phyloP scores from a whole-genome alignment of 1,140 invertebrate species.

The Brachystomella parvula region DNA sequence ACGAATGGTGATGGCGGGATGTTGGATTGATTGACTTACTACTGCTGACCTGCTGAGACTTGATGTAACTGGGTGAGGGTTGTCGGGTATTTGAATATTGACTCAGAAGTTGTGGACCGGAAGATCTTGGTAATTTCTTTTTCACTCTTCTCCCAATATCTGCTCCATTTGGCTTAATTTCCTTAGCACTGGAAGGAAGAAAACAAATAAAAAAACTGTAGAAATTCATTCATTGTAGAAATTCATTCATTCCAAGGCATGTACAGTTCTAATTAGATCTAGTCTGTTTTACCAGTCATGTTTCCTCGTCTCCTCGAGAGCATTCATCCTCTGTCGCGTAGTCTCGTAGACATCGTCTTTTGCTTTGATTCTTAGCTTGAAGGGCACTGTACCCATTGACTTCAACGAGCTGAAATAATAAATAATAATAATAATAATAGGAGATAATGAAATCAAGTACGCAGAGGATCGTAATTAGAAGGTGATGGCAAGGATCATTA shows the following conservation, averaged over 20 bases:
- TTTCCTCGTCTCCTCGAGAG: slow-evolving; percentile 78
- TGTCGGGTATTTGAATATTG: neutral
- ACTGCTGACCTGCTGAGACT: neutral
- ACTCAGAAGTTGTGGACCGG: neutral
- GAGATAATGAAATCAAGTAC: neutral
- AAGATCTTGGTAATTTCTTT: slow-evolving; percentile 45
- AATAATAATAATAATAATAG: slow-evolving; percentile 10
- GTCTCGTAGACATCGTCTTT: slow-evolving; percentile 90
- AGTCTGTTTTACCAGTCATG: slow-evolving; percentile 66
- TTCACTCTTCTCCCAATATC: slow-evolving; percentile 77
- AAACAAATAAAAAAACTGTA: neutral
- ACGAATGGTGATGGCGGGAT: neutral
- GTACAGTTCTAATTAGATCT: neutral
- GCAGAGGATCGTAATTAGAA: neutral
- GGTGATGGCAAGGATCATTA: slow-evolving; percentile 10
- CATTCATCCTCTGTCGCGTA: slow-evolving; percentile 79
- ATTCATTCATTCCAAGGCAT: neutral
- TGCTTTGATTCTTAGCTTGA: slow-evolving; percentile 79
- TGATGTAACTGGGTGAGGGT: neutral
- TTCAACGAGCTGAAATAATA: slow-evolving; percentile 49
- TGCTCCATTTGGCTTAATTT: slow-evolving; percentile 79
- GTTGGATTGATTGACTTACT: neutral
- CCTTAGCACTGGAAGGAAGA: slow-evolving; percentile 62
- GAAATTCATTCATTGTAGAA: neutral
- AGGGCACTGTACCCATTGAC: slow-evolving; percentile 68